A percentile compares a stretch with the other conserved stretches of the same genome.
Evolutionary conservation across 2,888 invertebrate species (phyloP).

Genomic region (Siphlonurus alternatus): DNA sequence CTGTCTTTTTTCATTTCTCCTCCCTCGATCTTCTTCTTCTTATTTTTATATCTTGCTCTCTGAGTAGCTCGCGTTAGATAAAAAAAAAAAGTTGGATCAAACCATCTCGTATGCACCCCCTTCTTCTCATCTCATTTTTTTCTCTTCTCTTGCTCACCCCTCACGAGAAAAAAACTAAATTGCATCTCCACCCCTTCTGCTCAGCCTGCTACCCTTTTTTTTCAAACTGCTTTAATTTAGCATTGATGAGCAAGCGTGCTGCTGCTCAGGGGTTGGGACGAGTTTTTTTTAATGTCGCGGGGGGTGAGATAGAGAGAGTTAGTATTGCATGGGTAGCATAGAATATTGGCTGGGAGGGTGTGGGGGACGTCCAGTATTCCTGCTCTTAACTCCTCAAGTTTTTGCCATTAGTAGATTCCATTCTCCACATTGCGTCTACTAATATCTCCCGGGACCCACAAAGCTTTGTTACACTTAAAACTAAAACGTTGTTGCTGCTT

Average conservation of each 20-base stretch:
- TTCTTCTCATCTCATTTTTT: conserved; percentile 2
- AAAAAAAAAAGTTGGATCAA: background rate
- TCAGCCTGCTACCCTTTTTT: background rate
- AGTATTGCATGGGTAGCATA: background rate
- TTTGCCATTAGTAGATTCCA: background rate
- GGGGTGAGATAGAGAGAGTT: background rate
- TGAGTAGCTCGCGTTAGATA: background rate
- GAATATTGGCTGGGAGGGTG: background rate
- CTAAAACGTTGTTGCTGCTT: background rate
- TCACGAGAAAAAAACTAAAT: conserved; percentile 2
- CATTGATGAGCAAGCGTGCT: background rate
- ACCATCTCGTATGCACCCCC: background rate
- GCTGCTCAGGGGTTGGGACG: background rate
- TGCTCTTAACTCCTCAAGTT: background rate
- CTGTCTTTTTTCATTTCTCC: background rate
- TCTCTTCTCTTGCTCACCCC: conserved; percentile 1
- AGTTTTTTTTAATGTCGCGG: conserved; percentile 3
- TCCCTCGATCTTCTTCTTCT: background rate
- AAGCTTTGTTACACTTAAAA: background rate
- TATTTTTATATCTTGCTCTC: background rate
- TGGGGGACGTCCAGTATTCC: too few relatives aligned
- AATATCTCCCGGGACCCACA: background rate
- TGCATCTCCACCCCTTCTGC: conserved; percentile 2
- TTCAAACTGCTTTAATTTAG: conserved; percentile 2
- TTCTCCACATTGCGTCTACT: too few relatives aligned